These are phyloP conservation scores for Strix occidentalis DNA, from an alignment of 2,797 vertebrate genomes.

Conservation along the genomic window DNA sequence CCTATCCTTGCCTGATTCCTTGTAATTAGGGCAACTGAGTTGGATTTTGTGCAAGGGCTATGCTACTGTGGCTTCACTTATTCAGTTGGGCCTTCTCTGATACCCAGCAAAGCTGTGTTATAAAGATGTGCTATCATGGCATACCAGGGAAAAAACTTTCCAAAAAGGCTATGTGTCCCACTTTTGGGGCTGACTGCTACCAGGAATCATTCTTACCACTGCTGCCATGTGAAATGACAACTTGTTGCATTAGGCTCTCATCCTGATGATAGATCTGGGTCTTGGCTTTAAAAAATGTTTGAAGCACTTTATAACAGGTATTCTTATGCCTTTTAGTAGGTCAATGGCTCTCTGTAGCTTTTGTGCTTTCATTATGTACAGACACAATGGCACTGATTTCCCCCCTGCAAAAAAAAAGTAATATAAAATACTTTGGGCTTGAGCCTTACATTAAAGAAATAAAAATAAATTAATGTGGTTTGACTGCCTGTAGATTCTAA, in stretches of 20 bases:
- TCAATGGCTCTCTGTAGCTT: neutral
- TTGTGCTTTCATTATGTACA: neutral
- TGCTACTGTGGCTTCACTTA: neutral
- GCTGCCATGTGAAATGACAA: neutral
- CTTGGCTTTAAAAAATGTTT: neutral
- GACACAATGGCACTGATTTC: neutral
- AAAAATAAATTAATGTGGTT: neutral
- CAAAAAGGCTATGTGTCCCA: neutral
- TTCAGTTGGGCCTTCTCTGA: neutral
- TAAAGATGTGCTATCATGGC: neutral
- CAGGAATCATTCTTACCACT: neutral
- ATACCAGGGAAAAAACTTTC: neutral
- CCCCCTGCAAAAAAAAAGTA: neutral
- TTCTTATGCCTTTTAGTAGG: neutral
- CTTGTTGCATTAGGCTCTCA: neutral
- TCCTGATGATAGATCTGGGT: neutral
- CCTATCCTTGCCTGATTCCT: neutral
- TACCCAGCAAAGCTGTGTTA: neutral
- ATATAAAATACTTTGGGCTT: neutral
- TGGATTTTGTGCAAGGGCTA: neutral
- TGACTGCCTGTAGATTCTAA: neutral
- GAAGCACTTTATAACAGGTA: neutral
- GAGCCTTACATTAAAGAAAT: neutral
- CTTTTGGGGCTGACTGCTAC: neutral
- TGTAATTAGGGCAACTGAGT: neutral